Evolutionary conservation across 2,797 vertebrate genomes (phyloP), one percentile per base, ranked within the genome.

Genomic region (Microcaecilia unicolor): DNA sequence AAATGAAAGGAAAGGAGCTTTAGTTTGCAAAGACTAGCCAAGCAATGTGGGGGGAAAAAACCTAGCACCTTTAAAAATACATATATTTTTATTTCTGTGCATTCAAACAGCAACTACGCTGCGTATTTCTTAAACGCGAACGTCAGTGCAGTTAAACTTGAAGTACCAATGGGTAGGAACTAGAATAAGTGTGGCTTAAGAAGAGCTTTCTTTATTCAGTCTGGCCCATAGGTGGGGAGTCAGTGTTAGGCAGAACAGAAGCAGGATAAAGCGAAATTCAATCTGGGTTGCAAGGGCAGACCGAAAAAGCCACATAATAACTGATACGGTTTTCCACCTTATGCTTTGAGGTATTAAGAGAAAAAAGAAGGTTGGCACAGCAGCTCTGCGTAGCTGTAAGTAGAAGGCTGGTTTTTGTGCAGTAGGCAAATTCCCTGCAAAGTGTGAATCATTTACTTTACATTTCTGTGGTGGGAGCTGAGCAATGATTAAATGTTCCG

Each of bases 401-500:
- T 30, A 55, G 40, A 51, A 41, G 21, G 36, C 15, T 0, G 4
- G 45, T 44, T 51, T 61, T 57, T 42, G 64, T 40, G 55, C 10
- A 22, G 25, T 6, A 3, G 41, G 31, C 40, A 47, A 63, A 54
- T 73, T 55, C 16, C 59, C 66, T 55, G 57, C 34, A 41, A 40
- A 6, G 12, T 59, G 61, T 55, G 27, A 76, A 65, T 76, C 61
- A 55, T 55, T 67, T 46, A 37, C 32, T 55, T n/a, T 27, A 52
- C 48, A 33, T 41, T 61, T 57, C 48, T 65, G 50, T 1, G 12
- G 51, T 31, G 22, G 28, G 11, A 17, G 30, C 45, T 58, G 53
- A 51, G 40, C 36, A 51, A 58, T 71, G 75, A 67, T 73, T 73
- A 72, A 73, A 46, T 28, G 46, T 70, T 62, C 64, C 61, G 44